A percentile compares a stretch with the other conserved stretches of the same genome.
Conservation (phyloP, 2,797 vertebrate genomes). For the Vireo griseus region DNA sequence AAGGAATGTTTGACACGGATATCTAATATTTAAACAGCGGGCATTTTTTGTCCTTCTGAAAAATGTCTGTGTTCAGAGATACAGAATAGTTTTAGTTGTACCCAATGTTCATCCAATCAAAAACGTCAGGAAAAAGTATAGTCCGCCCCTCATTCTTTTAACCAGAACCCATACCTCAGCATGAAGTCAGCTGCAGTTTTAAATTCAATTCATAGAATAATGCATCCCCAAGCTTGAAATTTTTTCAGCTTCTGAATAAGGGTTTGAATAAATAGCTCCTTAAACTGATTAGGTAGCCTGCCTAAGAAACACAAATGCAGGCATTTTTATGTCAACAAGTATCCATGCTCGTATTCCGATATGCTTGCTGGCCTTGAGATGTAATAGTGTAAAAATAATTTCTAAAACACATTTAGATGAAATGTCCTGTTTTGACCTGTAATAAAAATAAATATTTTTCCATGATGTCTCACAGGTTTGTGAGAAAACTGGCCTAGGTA, state of each 20-base stretch:
- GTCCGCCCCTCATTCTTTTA: background rate
- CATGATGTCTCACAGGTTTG: background rate
- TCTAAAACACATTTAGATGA: background rate
- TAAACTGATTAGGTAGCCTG: slow-evolving; percentile 9
- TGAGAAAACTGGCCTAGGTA: background rate
- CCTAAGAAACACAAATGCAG: background rate
- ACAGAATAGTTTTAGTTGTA: background rate
- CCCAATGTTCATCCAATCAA: background rate
- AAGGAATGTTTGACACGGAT: background rate
- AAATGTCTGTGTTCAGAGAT: background rate
- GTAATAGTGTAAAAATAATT: background rate
- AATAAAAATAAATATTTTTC: slow-evolving; percentile 32
- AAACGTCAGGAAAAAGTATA: background rate
- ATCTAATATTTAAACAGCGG: background rate
- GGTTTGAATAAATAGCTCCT: slow-evolving; percentile 21
- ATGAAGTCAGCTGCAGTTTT: background rate
- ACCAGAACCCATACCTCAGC: background rate
- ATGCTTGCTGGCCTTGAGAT: background rate
- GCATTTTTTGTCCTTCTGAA: background rate
- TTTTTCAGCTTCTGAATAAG: background rate
- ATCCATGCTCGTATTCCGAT: background rate
- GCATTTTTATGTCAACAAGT: background rate
- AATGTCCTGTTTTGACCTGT: background rate
- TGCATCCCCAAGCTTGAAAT: background rate
- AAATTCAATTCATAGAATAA: slow-evolving; percentile 6